These are phyloP conservation scores for Ips typographus DNA, from an alignment of 1,140 invertebrate genomes.

Conservation along the genomic window DNA sequence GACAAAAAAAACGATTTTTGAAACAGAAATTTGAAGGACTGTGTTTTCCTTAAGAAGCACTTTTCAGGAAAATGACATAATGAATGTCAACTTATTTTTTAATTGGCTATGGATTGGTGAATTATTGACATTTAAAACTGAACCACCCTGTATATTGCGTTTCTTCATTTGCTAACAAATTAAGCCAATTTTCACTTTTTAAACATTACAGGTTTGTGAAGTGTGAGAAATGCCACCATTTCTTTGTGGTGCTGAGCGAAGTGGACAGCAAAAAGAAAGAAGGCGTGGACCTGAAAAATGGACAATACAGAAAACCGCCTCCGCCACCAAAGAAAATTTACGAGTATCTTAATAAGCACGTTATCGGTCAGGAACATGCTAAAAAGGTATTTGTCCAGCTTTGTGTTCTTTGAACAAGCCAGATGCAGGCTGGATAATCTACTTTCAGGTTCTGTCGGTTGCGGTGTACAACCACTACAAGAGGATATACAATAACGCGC, in stretches of 20 bases:
- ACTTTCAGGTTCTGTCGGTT: constrained; percentile 81
- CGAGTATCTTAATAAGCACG: constrained; percentile 93
- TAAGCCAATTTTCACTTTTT: too few species aligned
- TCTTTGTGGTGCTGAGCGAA: constrained; percentile 95
- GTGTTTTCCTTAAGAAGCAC: too few species aligned
- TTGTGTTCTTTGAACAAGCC: too few species aligned
- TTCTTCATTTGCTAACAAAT: too few species aligned
- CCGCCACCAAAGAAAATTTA: constrained; percentile 96
- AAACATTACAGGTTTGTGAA: constrained; percentile 82
- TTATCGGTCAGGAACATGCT: constrained; percentile 96
- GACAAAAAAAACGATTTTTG: too few species aligned
- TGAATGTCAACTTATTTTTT: too few species aligned
- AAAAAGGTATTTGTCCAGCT: constrained; percentile 90
- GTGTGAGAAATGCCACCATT: constrained; percentile 97
- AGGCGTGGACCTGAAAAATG: constrained; percentile 64
- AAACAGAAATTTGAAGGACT: too few species aligned
- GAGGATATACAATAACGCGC: constrained; percentile 92
- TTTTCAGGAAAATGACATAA: too few species aligned
- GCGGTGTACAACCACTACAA: constrained; percentile 99
- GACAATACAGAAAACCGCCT: constrained; percentile 76
- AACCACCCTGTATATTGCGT: too few species aligned
- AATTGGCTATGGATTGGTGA: too few species aligned
- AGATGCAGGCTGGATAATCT: too few species aligned
- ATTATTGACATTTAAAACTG: too few species aligned
- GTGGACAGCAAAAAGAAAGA: constrained; percentile 89